These are phyloP conservation scores for Pseudomyrmex sp. DNA, from an alignment of 1,140 invertebrate species.

Conservation along the genomic window DNA sequence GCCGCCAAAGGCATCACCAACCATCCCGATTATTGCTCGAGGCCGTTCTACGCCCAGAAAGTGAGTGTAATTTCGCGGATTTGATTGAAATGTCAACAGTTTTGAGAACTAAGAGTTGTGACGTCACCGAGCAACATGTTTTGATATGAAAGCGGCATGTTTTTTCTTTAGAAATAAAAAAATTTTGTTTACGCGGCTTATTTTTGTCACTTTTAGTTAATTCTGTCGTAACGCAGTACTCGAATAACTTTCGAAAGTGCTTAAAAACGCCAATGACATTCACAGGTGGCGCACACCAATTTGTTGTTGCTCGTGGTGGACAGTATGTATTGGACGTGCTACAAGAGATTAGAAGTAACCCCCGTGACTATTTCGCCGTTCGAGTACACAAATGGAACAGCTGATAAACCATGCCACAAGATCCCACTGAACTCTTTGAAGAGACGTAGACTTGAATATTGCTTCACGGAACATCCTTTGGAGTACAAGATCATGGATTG, in stretches of 20 bases:
- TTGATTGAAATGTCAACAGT: not conserved
- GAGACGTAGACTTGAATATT: conserved; percentile 88
- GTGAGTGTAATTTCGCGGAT: conserved; percentile 68
- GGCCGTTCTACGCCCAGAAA: conserved; percentile 81
- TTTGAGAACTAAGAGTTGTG: not conserved
- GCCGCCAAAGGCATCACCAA: conserved; percentile 76
- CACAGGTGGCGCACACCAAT: conserved; percentile 92
- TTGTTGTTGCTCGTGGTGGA: conserved; percentile 92
- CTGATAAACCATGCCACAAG: conserved; percentile 90
- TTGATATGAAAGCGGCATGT: no score
- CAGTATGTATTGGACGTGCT: conserved; percentile 80
- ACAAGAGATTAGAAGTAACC: conserved; percentile 76
- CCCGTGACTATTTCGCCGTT: conserved; percentile 80
- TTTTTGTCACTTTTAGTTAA: no score
- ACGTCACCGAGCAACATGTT: not conserved
- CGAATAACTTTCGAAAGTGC: not conserved
- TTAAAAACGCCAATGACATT: conserved; percentile 37
- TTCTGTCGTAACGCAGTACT: no score
- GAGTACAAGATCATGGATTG: conserved; percentile 86
- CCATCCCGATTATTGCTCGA: conserved; percentile 73
- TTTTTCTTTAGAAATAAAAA: not conserved
- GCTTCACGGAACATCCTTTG: conserved; percentile 90
- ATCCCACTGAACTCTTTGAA: conserved; percentile 89
- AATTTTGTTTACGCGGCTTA: no score
- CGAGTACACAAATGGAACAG: conserved; percentile 79